phyloP scores from a whole-genome alignment of 2,888 invertebrate genomes.

The Ernsta delagoae region DNA sequence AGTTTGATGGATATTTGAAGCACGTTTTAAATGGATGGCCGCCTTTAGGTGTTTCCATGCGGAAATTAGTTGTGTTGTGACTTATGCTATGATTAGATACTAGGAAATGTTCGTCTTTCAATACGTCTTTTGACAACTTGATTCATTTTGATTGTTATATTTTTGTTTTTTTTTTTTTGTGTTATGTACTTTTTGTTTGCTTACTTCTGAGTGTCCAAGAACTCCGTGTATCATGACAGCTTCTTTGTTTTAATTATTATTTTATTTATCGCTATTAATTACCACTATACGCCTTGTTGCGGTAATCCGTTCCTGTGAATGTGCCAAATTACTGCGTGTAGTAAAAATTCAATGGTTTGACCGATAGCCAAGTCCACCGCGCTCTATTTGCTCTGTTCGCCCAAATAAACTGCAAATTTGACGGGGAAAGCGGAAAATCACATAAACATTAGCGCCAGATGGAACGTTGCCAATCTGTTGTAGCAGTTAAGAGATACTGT shows the following conservation, averaged over 20 bases:
- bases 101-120: not conserved
- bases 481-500: not conserved
- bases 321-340: constrained; percentile 14
- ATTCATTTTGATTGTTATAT: not conserved
- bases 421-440: constrained; percentile 71
- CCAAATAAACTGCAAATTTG: constrained; percentile 43
- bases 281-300: not conserved
- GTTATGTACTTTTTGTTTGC: not conserved
- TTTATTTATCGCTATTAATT: constrained; percentile 1
- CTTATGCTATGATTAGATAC: not conserved
- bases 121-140: not conserved
- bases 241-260: not conserved
- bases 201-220: not conserved
- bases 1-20: not conserved
- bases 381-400: constrained; percentile 38
- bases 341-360: constrained; percentile 34
- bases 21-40: not conserved
- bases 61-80: not conserved
- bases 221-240: not conserved
- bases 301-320: not conserved
- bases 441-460: constrained; percentile 62
- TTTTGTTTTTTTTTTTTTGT: not conserved
- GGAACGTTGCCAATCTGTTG: constrained; percentile 64
- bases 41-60: not conserved
- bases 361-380: constrained; percentile 46